Base-by-base conservation (phyloP, 2,113 vertebrate species). In the Meleagris gallopavo region DNA sequence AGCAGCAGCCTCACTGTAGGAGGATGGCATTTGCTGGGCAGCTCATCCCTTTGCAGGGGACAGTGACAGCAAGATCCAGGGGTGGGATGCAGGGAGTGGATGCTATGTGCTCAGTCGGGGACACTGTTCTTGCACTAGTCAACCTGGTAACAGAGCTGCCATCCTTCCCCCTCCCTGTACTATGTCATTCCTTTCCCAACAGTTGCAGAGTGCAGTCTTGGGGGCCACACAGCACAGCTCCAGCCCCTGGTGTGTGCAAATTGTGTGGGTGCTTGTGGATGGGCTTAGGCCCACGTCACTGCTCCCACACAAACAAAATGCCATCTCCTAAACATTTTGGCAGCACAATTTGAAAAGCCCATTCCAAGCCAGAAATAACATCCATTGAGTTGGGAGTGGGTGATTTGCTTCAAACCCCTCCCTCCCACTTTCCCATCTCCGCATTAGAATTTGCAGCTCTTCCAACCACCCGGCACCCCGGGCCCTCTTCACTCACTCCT, bases 271-370 rank as follows among this genome's bases (percentile, higher is more conserved):
- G 57, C 79, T 66, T 62, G 50, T 15, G 34, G 67, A 85, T 60
- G 55, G 41, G 82, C 85, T 89, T 72, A 50, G 74, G 64, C 67
- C 55, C 75, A 89, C 89, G 60, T 95, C 85, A 88, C 67, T 32
- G 91, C 87, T 94, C 95, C 87, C 75, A 91, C 94, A 76, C 93
- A 89, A 89, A 89, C 55, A 64, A 95, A 96, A 95, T 95, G 89
- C 50, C 91, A 86, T 71, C 91, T 81, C 61, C 88, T 46, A 89
- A 97, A 95, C 72, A 30, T 78, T 93, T 94, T 91, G 93, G 75
- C 93, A 89, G 75, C 5, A 1, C 16, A 34, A 18, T 65, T 77
- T 60, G 79, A 87, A 88, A 85, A 80, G 70, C 46, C 29, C 55
- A 67, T 67, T 86, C 60, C 55, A 72, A 93, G 76, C 57, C 52